Evolutionary conservation across 2,888 invertebrate genomes (phyloP), one percentile per base, ranked within the genome.

Genomic region (Eupithecia vulgata): DNA sequence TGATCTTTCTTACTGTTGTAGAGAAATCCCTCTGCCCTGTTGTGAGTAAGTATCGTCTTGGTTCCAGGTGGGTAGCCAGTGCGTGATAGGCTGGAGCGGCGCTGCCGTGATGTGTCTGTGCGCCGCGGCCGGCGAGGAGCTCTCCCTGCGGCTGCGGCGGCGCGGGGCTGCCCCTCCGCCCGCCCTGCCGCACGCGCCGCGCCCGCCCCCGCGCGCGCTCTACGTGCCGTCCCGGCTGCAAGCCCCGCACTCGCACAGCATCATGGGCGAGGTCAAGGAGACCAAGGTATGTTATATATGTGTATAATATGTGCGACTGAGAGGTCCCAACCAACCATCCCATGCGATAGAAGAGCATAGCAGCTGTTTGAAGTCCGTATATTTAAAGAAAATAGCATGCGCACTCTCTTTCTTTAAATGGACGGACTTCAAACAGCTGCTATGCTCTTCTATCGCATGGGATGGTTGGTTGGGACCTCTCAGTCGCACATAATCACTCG

Each of bases 21-120:
- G 13, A 13, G 40, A 15, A 4, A 13, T 42, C 40, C 45, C 12
- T 8, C 10, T 40, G 17, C 45, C n/a, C 17, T 45, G 7, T 15
- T 4, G 42, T 17, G 42, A 42, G 5, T 17, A 15, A 17, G 5
- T 15, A 1, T 5, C 15, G 3, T 42, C 17, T 0, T 45, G 6
- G 45, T 45, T 45, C 7, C 45, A 45, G 45, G 45, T 91, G 79
- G 88, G 88, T 73, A 80, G 69, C 1, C 86, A 81, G 74, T 90
- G 91, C 84, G 93, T 92, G 79, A 80, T 92, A 66, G 92, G 91
- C 0, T 92, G 91, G 91, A 78, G 87, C 83, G 89, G 88, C 70
- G 85, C 78, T 72, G 82, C 67, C 42, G 84, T 69, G 78, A 73
- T 77, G 72, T 85, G 82, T 67, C 77, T 72, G 72, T 81, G 82